A percentile compares a stretch with the other conserved stretches of the same genome.
Conservation (phyloP, 1,140 invertebrate genomes). For the Drosophila lacteicornis region DNA sequence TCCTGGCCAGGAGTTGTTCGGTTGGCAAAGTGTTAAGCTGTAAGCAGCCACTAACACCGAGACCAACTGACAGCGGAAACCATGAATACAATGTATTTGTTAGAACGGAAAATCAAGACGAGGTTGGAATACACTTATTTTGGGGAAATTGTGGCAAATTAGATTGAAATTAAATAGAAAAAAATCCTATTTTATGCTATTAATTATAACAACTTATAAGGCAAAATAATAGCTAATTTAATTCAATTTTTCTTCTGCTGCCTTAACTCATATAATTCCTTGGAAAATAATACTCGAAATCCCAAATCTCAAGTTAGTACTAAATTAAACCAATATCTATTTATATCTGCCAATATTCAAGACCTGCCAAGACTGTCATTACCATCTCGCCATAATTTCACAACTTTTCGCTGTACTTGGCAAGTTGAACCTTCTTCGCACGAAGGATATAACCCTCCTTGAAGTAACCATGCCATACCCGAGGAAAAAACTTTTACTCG, state of each 20-base stretch:
- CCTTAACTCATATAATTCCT: background rate
- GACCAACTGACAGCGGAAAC: conserved; percentile 31
- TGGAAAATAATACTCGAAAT: background rate
- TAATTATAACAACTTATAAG: background rate
- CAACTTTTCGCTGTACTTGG: conserved; percentile 26
- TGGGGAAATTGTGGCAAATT: background rate
- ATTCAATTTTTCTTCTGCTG: too few species aligned
- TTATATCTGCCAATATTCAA: conserved; percentile 1
- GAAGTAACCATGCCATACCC: conserved; percentile 2
- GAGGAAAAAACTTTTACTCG: conserved; percentile 31
- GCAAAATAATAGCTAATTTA: too few species aligned
- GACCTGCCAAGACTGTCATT: background rate
- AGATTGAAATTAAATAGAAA: background rate
- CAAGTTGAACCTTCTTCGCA: background rate
- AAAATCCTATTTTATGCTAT: background rate
- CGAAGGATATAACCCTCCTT: conserved; percentile 4
- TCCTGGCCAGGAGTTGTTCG: conserved; percentile 24
- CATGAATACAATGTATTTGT: conserved; percentile 14
- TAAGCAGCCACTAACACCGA: conserved; percentile 67
- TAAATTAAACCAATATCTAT: conserved; percentile 7
- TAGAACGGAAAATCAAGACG: background rate
- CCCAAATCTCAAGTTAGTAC: too few species aligned
- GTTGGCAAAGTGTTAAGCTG: conserved; percentile 76
- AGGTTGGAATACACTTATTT: conserved; percentile 4
- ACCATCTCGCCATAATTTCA: conserved; percentile 10